Base-by-base conservation (phyloP, 2,113 vertebrate species). In the Cyphomyrus plagiostoma region DNA sequence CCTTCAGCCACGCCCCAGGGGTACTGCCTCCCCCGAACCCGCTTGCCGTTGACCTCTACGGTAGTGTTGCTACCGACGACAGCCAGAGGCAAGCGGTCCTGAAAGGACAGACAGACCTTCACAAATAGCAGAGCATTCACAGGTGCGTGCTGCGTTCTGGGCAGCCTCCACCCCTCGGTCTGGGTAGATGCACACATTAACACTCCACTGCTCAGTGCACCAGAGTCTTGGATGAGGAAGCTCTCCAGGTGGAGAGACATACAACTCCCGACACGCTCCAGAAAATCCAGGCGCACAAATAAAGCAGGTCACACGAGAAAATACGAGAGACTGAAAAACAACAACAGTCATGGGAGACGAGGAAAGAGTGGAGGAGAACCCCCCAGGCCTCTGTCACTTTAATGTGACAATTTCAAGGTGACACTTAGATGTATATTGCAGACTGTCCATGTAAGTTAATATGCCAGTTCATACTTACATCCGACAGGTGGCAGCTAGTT, bases 1-100 rank as follows among this genome's bases (percentile, higher is more conserved):
- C 98, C 98, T 98, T 99, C 98, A 92, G 98, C 98, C 91, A 99
- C 97, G 80, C 98, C 98, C 98, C 98, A 99, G 1, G 98, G 98
- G 95, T 99, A 99, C 92, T 99, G 98, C 90, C 98, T 96, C 92
- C 98, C 98, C 96, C 98, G 94, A 91, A 97, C 96, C 93, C 97
- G 96, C 94, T 99, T 99, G 93, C 98, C 95, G 58, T 98, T 99
- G 93, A 98, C 98, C 96, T 99, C 98, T 46, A 99, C 99, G 95
- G 98, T 98, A 89, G 98, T 99, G 95, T 99, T 99, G 93, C 98
- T 99, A 91, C 98, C 98, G 87, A 99, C 98, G 89, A 99, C 98
- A 92, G 98, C 98, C 93, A 99, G 96, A 86, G 98, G 98, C 95
- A 99, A 96, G 95, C 97, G 98, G 93, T 99, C 98, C 98, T 99